Evolutionary conservation across 2,113 vertebrate species (phyloP).

Genomic region (Acanthisitta chloris): DNA sequence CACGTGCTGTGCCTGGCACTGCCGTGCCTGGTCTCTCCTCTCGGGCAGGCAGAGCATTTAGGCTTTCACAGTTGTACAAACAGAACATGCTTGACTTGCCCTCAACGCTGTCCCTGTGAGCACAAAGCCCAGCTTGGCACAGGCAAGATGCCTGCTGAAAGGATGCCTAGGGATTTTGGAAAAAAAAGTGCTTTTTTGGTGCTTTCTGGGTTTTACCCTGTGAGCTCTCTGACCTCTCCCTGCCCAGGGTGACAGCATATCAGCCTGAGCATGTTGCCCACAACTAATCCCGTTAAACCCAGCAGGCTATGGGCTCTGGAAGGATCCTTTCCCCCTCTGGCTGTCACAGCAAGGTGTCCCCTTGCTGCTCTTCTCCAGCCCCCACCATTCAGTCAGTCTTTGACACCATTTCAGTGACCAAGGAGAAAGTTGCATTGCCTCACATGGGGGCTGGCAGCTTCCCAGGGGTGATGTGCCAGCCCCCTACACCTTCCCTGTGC

Average conservation of each 20-base stretch:
- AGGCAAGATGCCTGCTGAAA: background rate
- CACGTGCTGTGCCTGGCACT: background rate
- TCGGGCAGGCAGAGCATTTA: fast-evolving
- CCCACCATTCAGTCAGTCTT: background rate
- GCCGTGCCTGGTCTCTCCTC: background rate
- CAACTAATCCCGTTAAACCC: background rate
- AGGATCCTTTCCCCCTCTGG: background rate
- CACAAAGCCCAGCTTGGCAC: background rate
- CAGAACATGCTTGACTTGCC: background rate
- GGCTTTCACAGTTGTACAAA: background rate
- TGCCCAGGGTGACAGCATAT: background rate
- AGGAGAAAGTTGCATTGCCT: background rate
- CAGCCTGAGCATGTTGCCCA: fast-evolving
- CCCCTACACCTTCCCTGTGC: background rate
- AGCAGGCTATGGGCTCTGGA: background rate
- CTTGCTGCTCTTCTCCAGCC: background rate
- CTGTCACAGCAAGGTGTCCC: background rate
- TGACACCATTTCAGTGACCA: background rate
- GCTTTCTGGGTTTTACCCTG: background rate
- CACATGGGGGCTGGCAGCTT: background rate
- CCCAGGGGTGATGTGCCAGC: background rate
- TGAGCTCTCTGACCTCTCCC: background rate
- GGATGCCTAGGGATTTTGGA: fast-evolving
- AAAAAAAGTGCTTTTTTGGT: background rate
- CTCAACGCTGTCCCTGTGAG: background rate